Percentiles rank a stretch among this genome's conserved stretches.
Evolutionary conservation across 2,888 invertebrate genomes (phyloP).

Genomic region (Cryptocheilus praepositus): DNA sequence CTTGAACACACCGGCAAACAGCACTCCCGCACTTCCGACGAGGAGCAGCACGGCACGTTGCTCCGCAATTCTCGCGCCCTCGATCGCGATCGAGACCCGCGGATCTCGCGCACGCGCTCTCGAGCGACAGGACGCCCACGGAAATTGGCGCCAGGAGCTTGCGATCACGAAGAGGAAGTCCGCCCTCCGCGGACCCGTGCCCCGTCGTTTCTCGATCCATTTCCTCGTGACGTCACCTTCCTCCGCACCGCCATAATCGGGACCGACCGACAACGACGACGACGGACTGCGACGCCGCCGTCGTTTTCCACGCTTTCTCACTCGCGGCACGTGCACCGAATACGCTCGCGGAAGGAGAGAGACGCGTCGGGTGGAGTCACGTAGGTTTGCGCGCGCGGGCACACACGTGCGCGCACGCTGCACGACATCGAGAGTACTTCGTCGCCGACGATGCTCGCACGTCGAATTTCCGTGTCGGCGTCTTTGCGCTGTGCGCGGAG

Average conservation of each 20-base stretch:
- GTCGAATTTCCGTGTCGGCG: no score
- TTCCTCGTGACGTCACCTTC: not conserved
- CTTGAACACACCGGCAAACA: no score
- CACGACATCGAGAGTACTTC: not conserved
- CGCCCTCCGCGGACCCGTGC: not conserved
- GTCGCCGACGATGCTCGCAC: no score
- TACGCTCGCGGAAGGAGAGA: not conserved
- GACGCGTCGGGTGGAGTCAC: not conserved
- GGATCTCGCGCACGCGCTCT: no score
- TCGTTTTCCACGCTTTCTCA: not conserved
- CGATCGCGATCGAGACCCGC: no score
- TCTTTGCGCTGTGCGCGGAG: no score
- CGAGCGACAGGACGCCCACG: not conserved
- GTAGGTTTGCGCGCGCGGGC: not conserved
- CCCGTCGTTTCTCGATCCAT: not conserved
- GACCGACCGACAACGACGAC: no score
- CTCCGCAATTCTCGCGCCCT: no score
- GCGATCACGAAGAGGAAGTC: not conserved
- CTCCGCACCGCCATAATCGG: not conserved
- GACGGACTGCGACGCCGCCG: no score
- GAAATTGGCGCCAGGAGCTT: not conserved
- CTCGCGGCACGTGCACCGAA: no score
- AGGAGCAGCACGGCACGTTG: no score
- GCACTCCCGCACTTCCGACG: no score
- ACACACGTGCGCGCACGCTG: constrained; percentile 1